Percentiles rank a stretch among this genome's conserved stretches.
Conservation (phyloP, 2,797 vertebrate species). For the Cynopterus sphinx region DNA sequence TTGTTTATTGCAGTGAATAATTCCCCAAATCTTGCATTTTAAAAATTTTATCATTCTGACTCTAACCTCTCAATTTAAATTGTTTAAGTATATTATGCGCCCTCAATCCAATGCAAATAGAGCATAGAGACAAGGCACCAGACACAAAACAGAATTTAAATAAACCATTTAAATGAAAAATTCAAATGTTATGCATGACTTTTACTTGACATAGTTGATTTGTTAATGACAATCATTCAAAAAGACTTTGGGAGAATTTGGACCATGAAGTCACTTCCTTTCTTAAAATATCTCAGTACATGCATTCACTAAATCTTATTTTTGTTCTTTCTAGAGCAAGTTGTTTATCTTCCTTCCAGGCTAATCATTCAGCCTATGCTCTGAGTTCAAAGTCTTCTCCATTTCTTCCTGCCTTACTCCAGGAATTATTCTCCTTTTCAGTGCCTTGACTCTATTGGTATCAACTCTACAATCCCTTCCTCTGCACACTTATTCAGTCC, state of each 20-base stretch:
- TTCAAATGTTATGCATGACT: conserved; percentile 35
- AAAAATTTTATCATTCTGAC: not conserved
- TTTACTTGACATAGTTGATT: conserved; percentile 31
- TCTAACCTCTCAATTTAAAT: conserved; percentile 6
- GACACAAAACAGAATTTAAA: conserved; percentile 31
- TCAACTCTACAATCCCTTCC: not conserved
- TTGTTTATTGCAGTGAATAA: conserved; percentile 39
- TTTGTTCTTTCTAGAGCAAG: not conserved
- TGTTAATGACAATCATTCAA: conserved; percentile 46
- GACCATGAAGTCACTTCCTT: conserved; percentile 35
- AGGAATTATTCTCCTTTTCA: not conserved
- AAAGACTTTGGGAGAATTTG: conserved; percentile 6
- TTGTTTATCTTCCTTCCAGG: not conserved
- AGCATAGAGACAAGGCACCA: not conserved
- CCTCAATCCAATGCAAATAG: conserved; percentile 17
- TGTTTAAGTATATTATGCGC: not conserved
- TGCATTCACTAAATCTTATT: not conserved
- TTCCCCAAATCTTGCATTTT: not conserved
- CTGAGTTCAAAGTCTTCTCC: not conserved
- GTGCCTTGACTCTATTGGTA: not conserved
- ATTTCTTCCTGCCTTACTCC: not conserved
- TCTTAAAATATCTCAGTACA: conserved; percentile 8
- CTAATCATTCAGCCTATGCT: not conserved
- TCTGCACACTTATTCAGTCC: not conserved
- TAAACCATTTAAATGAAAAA: conserved; percentile 20